These are phyloP conservation scores for Xylophagus ater DNA, from an alignment of 2,888 invertebrate species.

Conservation along the genomic window DNA sequence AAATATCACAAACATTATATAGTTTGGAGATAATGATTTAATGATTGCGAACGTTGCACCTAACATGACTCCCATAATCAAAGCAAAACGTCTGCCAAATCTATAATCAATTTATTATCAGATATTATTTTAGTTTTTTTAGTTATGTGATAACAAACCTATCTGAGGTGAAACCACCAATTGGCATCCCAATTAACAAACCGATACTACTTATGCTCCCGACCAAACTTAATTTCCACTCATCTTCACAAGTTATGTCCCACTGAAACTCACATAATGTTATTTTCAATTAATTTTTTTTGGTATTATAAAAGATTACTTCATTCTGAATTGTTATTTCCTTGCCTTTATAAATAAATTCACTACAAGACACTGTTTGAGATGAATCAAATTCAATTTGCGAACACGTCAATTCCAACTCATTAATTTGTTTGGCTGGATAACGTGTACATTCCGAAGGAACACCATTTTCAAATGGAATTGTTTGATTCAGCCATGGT, in stretches of 20 bases:
- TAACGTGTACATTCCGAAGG: slow-evolving; percentile 40
- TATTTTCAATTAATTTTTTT: not conserved
- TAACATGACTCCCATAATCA: slow-evolving; percentile 43
- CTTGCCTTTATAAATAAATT: slow-evolving; percentile 46
- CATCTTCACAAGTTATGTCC: slow-evolving; percentile 50
- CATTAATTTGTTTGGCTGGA: slow-evolving; percentile 16
- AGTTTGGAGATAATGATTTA: slow-evolving; percentile 56
- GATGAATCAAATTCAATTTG: slow-evolving; percentile 34
- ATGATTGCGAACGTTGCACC: slow-evolving; percentile 55
- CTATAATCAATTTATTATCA: no score
- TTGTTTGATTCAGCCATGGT: slow-evolving; percentile 41
- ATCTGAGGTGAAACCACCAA: slow-evolving; percentile 54
- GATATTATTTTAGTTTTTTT: no score
- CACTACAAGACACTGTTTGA: slow-evolving; percentile 40
- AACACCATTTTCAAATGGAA: slow-evolving; percentile 37
- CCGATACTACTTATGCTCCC: slow-evolving; percentile 65
- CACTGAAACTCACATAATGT: slow-evolving; percentile 42
- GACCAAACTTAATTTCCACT: slow-evolving; percentile 62
- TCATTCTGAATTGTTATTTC: slow-evolving; percentile 53
- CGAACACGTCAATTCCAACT: slow-evolving; percentile 29
- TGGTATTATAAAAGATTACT: slow-evolving; percentile 34
- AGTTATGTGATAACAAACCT: slow-evolving; percentile 37
- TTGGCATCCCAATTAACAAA: slow-evolving; percentile 58
- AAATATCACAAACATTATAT: slow-evolving; percentile 55
- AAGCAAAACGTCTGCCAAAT: slow-evolving; percentile 49